Conservation (phyloP, 2,888 invertebrate genomes). For the Leptodirus hochenwartii region DNA sequence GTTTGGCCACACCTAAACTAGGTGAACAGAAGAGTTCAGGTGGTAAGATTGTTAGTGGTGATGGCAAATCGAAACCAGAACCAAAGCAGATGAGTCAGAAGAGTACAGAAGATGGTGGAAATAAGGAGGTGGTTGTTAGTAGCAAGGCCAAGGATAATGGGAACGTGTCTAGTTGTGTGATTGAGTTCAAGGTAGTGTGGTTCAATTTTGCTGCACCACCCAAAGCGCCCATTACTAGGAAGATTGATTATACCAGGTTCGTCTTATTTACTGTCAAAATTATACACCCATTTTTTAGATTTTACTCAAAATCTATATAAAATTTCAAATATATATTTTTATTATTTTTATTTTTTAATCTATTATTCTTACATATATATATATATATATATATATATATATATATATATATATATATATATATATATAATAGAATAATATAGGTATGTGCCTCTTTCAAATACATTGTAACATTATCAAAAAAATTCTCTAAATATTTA, state of each 20-base stretch:
- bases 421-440: no score
- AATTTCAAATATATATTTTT: conserved; percentile 4
- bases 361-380: neutral
- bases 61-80: conserved; percentile 10
- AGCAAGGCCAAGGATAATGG: conserved; percentile 42
- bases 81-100: conserved; percentile 10
- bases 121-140: conserved; percentile 8
- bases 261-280: conserved; percentile 19
- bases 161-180: conserved; percentile 69
- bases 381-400: neutral
- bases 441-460: no score
- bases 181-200: conserved; percentile 84
- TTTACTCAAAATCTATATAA: no score
- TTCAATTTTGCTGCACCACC: conserved; percentile 97
- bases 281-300: no score
- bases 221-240: conserved; percentile 79
- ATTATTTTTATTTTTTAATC: conserved; percentile 5
- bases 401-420: no score
- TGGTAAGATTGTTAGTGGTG: neutral
- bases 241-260: conserved; percentile 88
- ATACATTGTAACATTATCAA: no score
- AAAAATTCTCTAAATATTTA: no score
- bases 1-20: conserved; percentile 5
- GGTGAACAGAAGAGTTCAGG: conserved; percentile 4
- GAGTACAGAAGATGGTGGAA: conserved; percentile 4